phyloP scores from a whole-genome alignment of 2,113 vertebrate species.

The Antechinus flavipes region DNA sequence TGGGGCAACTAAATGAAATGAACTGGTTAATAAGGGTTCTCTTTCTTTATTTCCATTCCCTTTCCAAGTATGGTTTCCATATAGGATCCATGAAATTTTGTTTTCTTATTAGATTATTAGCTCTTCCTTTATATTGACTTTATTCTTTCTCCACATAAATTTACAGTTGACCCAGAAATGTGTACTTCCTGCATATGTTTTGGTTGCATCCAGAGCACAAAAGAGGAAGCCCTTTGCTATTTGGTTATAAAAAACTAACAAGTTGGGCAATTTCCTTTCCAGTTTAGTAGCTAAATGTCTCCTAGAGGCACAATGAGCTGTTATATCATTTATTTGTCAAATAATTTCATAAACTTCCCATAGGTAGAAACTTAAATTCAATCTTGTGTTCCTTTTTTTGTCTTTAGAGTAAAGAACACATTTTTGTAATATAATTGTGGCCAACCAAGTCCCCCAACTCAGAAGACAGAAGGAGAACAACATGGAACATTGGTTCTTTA shows the following conservation, averaged over 20 bases:
- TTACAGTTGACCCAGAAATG: background rate
- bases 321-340: background rate
- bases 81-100: background rate
- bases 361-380: background rate
- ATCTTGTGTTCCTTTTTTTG: background rate
- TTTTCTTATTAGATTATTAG: background rate
- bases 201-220: background rate
- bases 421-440: background rate
- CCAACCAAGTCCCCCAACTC: background rate
- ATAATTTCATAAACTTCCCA: background rate
- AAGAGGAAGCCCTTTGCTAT: background rate
- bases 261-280: background rate
- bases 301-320: background rate
- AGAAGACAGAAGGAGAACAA: background rate
- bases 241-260: background rate
- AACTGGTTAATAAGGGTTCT: background rate
- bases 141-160: background rate
- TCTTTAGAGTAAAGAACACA: background rate
- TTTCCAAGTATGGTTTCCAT: background rate
- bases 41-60: background rate
- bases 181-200: background rate
- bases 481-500: background rate
- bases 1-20: background rate
- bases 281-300: background rate
- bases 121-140: background rate